These are phyloP conservation scores for Agelastica alni DNA, from an alignment of 2,888 invertebrate genomes.

Conservation along the genomic window DNA sequence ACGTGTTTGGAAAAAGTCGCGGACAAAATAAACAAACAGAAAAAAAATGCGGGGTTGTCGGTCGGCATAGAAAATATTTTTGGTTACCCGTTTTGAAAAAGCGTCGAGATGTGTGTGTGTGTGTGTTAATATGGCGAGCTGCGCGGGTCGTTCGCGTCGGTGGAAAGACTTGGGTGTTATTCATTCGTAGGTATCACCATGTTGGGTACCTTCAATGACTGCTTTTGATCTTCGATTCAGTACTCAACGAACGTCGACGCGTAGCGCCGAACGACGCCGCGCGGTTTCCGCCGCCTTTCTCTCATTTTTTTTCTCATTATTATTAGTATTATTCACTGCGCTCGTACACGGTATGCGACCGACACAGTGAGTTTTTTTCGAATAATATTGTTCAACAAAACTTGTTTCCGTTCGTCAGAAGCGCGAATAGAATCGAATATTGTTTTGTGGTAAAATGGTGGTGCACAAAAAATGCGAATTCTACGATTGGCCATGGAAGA, in stretches of 20 bases:
- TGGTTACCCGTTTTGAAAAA: slow-evolving; percentile 34
- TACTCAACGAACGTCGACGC: slow-evolving; percentile 26
- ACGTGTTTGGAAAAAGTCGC: too few relatives aligned
- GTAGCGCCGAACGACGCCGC: too few relatives aligned
- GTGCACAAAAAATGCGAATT: slow-evolving; percentile 49
- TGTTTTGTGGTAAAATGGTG: slow-evolving; percentile 54
- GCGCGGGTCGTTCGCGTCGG: slow-evolving; percentile 46
- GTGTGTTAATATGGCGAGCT: slow-evolving; percentile 43
- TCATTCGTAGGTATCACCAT: slow-evolving; percentile 46
- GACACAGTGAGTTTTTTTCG: slow-evolving; percentile 27
- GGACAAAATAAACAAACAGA: background rate
- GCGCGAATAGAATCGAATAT: slow-evolving; percentile 44
- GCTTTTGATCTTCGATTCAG: slow-evolving; percentile 20
- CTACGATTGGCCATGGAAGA: slow-evolving; percentile 49
- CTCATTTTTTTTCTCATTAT: slow-evolving; percentile 1
- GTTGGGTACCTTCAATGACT: slow-evolving; percentile 50
- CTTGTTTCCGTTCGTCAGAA: slow-evolving; percentile 38
- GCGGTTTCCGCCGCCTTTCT: slow-evolving; percentile 3
- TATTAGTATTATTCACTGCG: slow-evolving; percentile 28
- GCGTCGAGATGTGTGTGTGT: slow-evolving; percentile 5
- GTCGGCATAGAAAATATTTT: slow-evolving; percentile 27
- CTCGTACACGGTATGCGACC: slow-evolving; percentile 39
- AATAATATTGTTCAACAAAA: slow-evolving; percentile 9
- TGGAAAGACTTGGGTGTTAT: slow-evolving; percentile 41
- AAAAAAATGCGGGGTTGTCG: slow-evolving; percentile 21